Conservation (phyloP, 2,113 vertebrate genomes). For the Pituophis catenifer region DNA sequence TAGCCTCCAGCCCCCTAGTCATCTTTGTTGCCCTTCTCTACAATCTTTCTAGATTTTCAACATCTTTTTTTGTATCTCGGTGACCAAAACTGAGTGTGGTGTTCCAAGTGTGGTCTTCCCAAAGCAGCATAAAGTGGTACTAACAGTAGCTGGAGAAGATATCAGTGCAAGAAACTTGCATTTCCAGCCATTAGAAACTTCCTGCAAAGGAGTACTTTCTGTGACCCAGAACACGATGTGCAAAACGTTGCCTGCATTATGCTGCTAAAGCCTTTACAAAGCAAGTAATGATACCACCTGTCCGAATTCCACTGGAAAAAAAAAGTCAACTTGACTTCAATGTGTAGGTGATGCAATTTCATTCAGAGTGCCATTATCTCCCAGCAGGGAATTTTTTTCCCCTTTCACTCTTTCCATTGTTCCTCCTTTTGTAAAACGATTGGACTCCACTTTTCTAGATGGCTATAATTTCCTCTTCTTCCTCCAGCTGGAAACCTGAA, state of each 20-base stretch:
- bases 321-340: conserved; percentile 5
- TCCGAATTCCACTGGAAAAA: background rate
- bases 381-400: background rate
- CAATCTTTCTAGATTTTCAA: background rate
- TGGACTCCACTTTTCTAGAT: background rate
- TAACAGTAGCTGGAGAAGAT: background rate
- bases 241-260: background rate
- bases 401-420: background rate
- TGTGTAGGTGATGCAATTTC: background rate
- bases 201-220: background rate
- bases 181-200: background rate
- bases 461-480: background rate
- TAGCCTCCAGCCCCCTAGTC: background rate
- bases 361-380: background rate
- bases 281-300: background rate
- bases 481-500: background rate
- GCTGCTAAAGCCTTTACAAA: background rate
- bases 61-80: background rate
- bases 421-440: background rate
- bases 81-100: background rate
- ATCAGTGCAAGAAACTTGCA: background rate
- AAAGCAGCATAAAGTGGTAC: background rate
- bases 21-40: background rate
- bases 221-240: background rate
- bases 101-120: background rate